Conservation (phyloP, 2,113 vertebrate genomes). For the Oryzias javanicus region DNA sequence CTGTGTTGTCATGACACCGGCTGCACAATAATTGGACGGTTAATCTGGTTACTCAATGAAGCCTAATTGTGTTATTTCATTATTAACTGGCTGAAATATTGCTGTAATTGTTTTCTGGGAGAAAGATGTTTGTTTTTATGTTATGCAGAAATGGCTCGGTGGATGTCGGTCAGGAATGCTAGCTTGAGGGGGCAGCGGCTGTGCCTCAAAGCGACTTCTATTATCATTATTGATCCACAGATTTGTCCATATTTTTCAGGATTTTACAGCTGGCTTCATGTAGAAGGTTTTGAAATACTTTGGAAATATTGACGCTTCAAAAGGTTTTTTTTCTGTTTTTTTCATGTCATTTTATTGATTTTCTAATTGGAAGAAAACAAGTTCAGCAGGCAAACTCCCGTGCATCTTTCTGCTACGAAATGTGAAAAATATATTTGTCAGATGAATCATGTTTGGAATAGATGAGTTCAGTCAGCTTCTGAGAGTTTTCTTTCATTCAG, state of each 20-base stretch:
- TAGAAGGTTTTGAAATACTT: no score
- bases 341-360: constrained; percentile 6
- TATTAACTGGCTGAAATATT: constrained; percentile 19
- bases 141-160: not conserved
- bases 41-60: constrained; percentile 55
- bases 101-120: not conserved
- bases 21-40: constrained; percentile 50
- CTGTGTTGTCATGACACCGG: constrained; percentile 65
- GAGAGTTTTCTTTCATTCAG: constrained; percentile 7
- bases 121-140: not conserved
- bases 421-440: not conserved
- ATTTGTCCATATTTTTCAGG: no score
- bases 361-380: no score
- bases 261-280: no score
- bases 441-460: constrained; percentile 4
- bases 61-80: constrained; percentile 55
- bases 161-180: not conserved
- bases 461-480: constrained; percentile 4
- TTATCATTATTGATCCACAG: no score
- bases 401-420: not conserved
- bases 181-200: constrained; percentile 11
- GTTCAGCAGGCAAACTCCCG: not conserved
- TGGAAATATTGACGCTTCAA: not conserved
- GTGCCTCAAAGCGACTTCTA: no score
- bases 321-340: not conserved